Percentiles rank a stretch among this genome's conserved stretches.
These are phyloP conservation scores for Drosophila formosana DNA, from an alignment of 2,888 invertebrate genomes.

Conservation along the genomic window DNA sequence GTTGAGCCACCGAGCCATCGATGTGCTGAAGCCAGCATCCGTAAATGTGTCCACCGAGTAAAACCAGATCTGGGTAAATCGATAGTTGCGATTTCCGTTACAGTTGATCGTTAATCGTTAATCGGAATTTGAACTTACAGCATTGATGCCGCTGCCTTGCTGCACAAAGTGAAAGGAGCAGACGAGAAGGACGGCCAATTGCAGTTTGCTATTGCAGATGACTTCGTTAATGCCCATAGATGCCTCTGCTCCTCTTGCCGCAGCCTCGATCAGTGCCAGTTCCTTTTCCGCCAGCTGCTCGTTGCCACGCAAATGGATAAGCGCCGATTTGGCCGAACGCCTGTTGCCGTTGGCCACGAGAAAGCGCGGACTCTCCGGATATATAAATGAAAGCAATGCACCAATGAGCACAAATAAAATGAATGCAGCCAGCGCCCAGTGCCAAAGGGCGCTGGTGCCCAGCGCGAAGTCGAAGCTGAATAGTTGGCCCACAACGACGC, in stretches of 20 bases:
- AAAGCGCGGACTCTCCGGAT: slow-evolving; percentile 96
- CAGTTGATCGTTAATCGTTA: background rate
- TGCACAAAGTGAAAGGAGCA: slow-evolving; percentile 91
- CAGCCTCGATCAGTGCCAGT: slow-evolving; percentile 84
- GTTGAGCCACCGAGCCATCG: slow-evolving; percentile 89
- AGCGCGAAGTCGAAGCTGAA: slow-evolving; percentile 70
- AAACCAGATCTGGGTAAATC: slow-evolving; percentile 87
- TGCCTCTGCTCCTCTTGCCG: slow-evolving; percentile 47
- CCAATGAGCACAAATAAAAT: slow-evolving; percentile 89
- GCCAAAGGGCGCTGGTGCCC: slow-evolving; percentile 89
- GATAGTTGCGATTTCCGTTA: background rate
- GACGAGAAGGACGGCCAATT: slow-evolving; percentile 90
- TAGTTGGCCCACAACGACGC: slow-evolving; percentile 77
- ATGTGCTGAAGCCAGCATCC: slow-evolving; percentile 88
- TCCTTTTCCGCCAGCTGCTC: slow-evolving; percentile 87
- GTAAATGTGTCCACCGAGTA: slow-evolving; percentile 92
- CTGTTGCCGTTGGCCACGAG: slow-evolving; percentile 89
- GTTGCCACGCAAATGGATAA: slow-evolving; percentile 60
- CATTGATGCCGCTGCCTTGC: slow-evolving; percentile 94
- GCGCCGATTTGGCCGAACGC: slow-evolving; percentile 86
- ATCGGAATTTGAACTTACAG: slow-evolving; percentile 85
- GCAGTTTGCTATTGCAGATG: slow-evolving; percentile 21
- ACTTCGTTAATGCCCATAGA: slow-evolving; percentile 86
- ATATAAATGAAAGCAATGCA: slow-evolving; percentile 87
- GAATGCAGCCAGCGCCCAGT: slow-evolving; percentile 89